Conservation (phyloP, 92 coral and sea anemone genomes). For the Ricordea florida region DNA sequence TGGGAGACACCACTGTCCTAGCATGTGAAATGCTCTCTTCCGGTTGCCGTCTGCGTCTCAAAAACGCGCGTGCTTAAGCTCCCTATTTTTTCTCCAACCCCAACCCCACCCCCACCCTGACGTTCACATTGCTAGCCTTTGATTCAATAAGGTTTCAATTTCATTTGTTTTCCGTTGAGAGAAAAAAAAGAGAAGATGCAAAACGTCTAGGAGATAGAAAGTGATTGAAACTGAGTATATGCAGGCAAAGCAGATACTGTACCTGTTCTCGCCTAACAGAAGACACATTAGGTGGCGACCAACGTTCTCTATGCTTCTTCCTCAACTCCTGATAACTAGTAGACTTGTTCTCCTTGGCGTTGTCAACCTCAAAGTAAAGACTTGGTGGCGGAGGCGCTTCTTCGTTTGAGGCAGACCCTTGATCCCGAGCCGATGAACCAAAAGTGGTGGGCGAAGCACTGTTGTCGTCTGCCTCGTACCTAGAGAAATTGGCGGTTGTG, state of each 20-base stretch:
- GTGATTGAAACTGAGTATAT: background rate
- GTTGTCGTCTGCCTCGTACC: background rate
- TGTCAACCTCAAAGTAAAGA: slow-evolving; percentile 45
- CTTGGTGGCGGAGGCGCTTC: slow-evolving; percentile 26
- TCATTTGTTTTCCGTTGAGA: no score
- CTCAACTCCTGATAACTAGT: slow-evolving; percentile 86
- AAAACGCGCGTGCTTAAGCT: no score
- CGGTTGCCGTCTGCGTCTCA: no score
- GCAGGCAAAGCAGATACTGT: background rate
- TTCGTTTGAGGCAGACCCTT: background rate
- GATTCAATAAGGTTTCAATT: no score
- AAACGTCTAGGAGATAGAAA: background rate
- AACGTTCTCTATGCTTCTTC: slow-evolving; percentile 76
- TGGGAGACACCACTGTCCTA: no score
- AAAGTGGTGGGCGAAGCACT: background rate
- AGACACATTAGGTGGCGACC: slow-evolving; percentile 42
- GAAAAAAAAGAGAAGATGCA: no score
- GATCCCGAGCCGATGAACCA: background rate
- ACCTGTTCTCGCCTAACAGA: slow-evolving; percentile 12
- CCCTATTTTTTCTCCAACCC: no score
- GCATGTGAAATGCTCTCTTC: no score
- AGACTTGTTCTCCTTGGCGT: slow-evolving; percentile 41
- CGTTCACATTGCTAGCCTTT: no score
- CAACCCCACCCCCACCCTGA: no score
- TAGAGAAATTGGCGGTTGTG: no score